Evolutionary conservation across 2,797 vertebrate genomes (phyloP).

Genomic region (Spheniscus humboldti): DNA sequence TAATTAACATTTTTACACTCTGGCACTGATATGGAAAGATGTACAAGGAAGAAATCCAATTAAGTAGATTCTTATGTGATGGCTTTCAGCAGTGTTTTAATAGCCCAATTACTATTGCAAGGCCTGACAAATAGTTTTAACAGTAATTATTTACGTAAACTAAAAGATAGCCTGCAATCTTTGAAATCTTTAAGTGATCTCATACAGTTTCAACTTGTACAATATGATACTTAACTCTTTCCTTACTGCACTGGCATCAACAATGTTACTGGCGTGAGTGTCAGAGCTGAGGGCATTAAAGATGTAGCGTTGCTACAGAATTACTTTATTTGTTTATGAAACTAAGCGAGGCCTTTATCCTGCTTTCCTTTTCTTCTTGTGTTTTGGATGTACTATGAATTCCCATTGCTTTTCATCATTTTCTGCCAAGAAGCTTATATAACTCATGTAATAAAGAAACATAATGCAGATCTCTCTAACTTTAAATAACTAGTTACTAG

Average conservation of each 20-base stretch:
- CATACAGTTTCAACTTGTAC: background rate
- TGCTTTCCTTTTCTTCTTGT: background rate
- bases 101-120: background rate
- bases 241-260: background rate
- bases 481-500: background rate
- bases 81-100: background rate
- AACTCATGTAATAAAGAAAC: background rate
- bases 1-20: background rate
- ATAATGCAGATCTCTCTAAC: background rate
- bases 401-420: background rate
- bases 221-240: background rate
- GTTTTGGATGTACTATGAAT: background rate
- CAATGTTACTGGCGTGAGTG: background rate
- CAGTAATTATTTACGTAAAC: background rate
- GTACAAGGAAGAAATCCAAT: background rate
- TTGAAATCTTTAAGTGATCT: background rate
- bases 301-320: background rate
- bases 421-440: background rate
- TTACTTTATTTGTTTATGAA: background rate
- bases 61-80: background rate
- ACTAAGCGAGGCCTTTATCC: background rate
- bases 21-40: background rate
- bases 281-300: background rate
- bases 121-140: background rate
- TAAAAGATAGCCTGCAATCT: background rate